Conservation (phyloP, 1,140 invertebrate species). For the Pseudachorutes palmiensis region DNA sequence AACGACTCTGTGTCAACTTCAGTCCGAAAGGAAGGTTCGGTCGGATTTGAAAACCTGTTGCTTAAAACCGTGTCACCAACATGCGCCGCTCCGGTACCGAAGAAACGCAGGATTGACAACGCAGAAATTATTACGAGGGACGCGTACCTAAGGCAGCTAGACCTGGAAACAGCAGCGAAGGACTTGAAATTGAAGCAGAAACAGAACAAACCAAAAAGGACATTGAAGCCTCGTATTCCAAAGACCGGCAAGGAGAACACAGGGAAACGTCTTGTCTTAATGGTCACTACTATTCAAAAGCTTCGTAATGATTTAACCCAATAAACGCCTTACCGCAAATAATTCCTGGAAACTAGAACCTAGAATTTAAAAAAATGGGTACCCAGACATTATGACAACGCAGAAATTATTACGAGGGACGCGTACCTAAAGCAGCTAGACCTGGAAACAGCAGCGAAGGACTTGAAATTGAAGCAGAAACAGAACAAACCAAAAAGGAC, state of each 20-base stretch:
- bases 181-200: neutral
- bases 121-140: slow-evolving; percentile 13
- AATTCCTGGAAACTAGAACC: too few species aligned
- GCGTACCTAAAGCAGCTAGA: neutral
- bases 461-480: neutral
- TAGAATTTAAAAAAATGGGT: neutral
- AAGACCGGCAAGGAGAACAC: neutral
- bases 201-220: neutral
- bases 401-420: too few species aligned
- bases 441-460: neutral
- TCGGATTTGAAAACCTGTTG: neutral
- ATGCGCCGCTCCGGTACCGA: neutral
- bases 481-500: neutral
- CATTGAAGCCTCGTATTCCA: neutral
- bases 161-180: neutral
- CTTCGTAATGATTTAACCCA: neutral
- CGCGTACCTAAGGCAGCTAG: neutral
- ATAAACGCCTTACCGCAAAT: neutral
- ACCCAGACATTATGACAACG: too few species aligned
- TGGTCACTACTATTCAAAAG: too few species aligned
- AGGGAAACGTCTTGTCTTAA: too few species aligned
- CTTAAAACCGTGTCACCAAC: neutral
- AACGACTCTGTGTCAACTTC: too few species aligned
- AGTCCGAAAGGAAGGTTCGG: too few species aligned
- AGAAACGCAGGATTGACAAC: slow-evolving; percentile 12